Base-by-base conservation (phyloP, 2,113 vertebrate genomes). In the Syrmaticus mikado region DNA sequence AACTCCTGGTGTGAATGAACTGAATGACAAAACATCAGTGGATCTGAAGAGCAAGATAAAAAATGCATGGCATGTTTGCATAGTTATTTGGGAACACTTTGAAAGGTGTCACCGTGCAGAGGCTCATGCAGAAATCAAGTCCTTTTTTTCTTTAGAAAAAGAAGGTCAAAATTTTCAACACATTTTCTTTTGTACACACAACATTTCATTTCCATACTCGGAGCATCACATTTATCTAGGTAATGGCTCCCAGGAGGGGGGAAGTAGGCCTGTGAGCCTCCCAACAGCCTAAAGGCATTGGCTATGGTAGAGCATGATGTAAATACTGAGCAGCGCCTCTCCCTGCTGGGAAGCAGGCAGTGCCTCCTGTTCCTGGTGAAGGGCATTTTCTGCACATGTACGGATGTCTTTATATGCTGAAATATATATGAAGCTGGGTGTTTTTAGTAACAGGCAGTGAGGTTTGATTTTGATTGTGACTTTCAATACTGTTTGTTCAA, bases 81-180 rank as follows among this genome's bases (percentile, higher is more conserved):
- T 4, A 84, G 66, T 58, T 94, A 21, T 89, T 81, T 64, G 65
- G 58, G 89, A 89, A 60, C 46, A 22, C 65, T 92, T 81, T 73
- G 87, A 92, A 87, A 92, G 53, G 53, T 71, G 74, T 77, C 89
- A 77, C 43, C 43, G 61, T 3, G 9, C 87, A 87, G 92, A 92
- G 57, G 76, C 67, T 89, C 48, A 41, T 7, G 28, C 6, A 93
- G 80, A 87, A 90, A 90, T 0, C 10, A 84, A 87, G 7, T 15
- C 3, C 12, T 79, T 36, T 53, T 46, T 74, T 62, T 43, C n/a
- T 53, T 76, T 10, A 83, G 46, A 30, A 68, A 95, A 95, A 96
- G 19, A 76, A 93, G 93, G 85, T 93, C 68, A 94, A 71, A 87
- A 95, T 93, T 96, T 91, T 85, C 76, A 92, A 80, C 38, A 48